Conservation (phyloP, 2,797 vertebrate species). For the Paguma larvata region DNA sequence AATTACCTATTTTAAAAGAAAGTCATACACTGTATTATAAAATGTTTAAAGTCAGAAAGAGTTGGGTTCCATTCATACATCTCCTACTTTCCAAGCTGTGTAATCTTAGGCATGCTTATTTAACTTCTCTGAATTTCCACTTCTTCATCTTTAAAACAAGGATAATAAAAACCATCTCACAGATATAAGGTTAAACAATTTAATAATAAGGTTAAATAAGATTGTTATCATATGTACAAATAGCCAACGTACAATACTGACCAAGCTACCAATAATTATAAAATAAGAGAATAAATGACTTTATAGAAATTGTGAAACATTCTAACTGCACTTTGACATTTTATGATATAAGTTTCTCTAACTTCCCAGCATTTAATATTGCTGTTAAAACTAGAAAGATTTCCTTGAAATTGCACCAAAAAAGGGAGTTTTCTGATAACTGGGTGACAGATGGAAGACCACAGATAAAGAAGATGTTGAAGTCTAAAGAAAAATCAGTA, state of each 20-base stretch:
- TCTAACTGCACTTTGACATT: not conserved
- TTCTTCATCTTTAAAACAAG: not conserved
- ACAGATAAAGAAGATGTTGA: not conserved
- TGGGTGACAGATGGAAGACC: not conserved
- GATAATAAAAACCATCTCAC: not conserved
- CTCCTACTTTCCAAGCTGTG: not conserved
- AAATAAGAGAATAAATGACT: not conserved
- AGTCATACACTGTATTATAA: not conserved
- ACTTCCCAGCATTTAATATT: conserved; percentile 21
- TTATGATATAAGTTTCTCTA: not conserved
- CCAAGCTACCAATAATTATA: not conserved
- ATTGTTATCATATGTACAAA: not conserved
- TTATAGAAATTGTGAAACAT: not conserved
- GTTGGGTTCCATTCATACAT: not conserved
- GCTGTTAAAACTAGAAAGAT: conserved; percentile 12
- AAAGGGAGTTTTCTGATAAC: not conserved
- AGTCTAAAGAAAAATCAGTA: not conserved
- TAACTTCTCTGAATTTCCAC: not conserved
- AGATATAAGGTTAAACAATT: not conserved
- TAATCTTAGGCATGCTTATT: not conserved
- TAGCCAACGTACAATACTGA: not conserved
- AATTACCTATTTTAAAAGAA: not conserved
- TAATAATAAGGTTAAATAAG: not conserved
- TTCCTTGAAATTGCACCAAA: conserved; percentile 1
- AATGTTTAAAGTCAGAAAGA: conserved; percentile 7